Evolutionary conservation across 37 sponge, comb jelly and placozoan species (phyloP).

Genomic region (Halichondria panicea): DNA sequence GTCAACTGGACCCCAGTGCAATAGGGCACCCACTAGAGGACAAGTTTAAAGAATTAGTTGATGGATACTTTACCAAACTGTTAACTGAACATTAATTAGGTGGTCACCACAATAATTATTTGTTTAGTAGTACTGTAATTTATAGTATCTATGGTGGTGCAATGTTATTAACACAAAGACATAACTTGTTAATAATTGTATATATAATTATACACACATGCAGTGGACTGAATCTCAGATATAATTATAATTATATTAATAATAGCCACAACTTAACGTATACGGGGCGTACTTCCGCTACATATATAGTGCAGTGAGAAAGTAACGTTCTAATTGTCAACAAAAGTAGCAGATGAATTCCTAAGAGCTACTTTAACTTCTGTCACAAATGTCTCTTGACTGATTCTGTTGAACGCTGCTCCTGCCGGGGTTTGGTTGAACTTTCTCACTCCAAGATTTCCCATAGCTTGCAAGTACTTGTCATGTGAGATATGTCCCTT

Average conservation of each 20-base stretch:
- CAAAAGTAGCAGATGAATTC: constrained; percentile 46
- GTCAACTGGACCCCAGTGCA: not conserved
- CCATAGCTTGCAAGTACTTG: constrained; percentile 88
- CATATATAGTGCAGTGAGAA: too few species aligned
- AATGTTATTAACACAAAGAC: not conserved
- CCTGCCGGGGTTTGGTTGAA: constrained; percentile 73
- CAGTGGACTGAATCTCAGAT: too few species aligned
- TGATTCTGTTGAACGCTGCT: constrained; percentile 58
- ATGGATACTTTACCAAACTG: not conserved
- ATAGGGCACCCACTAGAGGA: not conserved
- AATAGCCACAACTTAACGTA: too few species aligned
- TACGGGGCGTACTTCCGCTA: too few species aligned
- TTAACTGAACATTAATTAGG: not conserved
- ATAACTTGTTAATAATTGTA: not conserved
- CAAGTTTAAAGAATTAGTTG: not conserved
- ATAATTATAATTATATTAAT: too few species aligned
- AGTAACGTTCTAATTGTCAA: not conserved
- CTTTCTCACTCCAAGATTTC: constrained; percentile 46
- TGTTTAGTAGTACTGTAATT: not conserved
- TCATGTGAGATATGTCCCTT: constrained; percentile 70
- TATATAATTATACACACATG: not conserved
- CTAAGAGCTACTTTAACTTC: constrained; percentile 64
- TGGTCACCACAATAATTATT: not conserved
- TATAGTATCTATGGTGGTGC: not conserved
- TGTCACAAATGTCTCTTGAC: constrained; percentile 67